Conservation (phyloP, 1,140 invertebrate genomes). For the Caerostris extrusa region DNA sequence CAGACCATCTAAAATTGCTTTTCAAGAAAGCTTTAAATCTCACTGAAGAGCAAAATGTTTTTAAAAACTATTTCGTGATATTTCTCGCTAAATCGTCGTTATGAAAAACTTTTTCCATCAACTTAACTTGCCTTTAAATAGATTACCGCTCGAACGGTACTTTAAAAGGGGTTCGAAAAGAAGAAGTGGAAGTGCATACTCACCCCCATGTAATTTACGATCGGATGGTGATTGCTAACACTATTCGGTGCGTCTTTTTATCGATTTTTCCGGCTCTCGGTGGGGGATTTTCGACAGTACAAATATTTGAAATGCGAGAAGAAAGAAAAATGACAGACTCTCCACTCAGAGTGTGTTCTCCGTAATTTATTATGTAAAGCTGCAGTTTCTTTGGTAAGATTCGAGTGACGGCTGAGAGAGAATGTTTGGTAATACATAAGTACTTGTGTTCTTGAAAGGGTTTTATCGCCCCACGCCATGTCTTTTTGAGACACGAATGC, state of each 20-base stretch:
- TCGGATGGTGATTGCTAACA: constrained; percentile 7
- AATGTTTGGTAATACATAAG: neutral
- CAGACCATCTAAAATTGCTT: neutral
- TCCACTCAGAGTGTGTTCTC: neutral
- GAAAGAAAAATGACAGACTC: neutral
- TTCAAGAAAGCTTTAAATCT: neutral
- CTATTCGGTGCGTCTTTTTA: neutral
- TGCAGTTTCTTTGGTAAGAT: neutral
- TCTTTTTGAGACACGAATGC: too few relatives aligned
- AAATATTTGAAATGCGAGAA: constrained; percentile 41
- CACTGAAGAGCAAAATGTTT: neutral
- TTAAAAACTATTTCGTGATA: neutral
- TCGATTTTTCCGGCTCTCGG: neutral
- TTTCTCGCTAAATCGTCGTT: neutral
- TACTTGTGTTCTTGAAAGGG: neutral
- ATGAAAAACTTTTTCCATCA: neutral
- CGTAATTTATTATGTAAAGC: neutral
- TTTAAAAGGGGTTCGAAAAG: neutral
- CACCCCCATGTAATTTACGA: constrained; percentile 15
- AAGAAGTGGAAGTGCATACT: neutral
- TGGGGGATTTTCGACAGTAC: neutral
- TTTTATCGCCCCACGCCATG: neutral
- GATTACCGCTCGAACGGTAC: neutral
- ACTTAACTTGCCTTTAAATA: constrained; percentile 32
- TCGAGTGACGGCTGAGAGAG: neutral